These are phyloP conservation scores for Diarsia mendica DNA, from an alignment of 2,888 invertebrate species.

Conservation along the genomic window DNA sequence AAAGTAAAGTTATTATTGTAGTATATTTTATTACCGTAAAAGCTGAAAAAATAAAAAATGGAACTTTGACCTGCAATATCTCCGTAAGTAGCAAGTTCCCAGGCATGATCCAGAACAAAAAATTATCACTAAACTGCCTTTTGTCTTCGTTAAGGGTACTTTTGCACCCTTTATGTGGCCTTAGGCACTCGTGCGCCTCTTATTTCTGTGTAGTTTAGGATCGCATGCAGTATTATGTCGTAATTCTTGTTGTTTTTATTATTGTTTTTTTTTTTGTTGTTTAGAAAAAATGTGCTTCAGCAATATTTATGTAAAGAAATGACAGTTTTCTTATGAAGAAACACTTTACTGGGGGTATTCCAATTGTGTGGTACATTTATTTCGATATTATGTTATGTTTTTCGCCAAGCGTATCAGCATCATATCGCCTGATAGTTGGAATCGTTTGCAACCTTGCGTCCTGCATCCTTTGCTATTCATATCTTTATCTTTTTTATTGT, in stretches of 20 bases:
- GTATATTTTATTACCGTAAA: too few relatives aligned
- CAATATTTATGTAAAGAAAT: not conserved
- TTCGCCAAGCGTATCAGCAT: not conserved
- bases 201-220: slow-evolving; percentile 29
- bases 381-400: slow-evolving; percentile 6
- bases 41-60: too few relatives aligned
- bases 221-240: slow-evolving; percentile 29
- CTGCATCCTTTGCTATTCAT: slow-evolving; percentile 15
- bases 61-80: too few relatives aligned
- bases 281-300: not conserved
- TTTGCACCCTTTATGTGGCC: not conserved
- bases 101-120: too few relatives aligned
- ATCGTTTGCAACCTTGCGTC: slow-evolving; percentile 8
- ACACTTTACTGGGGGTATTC: not conserved
- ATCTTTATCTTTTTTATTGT: too few relatives aligned
- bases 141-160: too few relatives aligned
- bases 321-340: not conserved
- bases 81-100: too few relatives aligned
- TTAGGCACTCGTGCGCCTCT: slow-evolving; percentile 11
- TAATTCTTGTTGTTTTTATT: not conserved
- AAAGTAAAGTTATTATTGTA: too few relatives aligned
- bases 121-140: too few relatives aligned
- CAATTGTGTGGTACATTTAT: not conserved
- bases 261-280: not conserved
- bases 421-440: not conserved